Conservation (phyloP, 2,113 vertebrate species). For the Saccopteryx leptura region DNA sequence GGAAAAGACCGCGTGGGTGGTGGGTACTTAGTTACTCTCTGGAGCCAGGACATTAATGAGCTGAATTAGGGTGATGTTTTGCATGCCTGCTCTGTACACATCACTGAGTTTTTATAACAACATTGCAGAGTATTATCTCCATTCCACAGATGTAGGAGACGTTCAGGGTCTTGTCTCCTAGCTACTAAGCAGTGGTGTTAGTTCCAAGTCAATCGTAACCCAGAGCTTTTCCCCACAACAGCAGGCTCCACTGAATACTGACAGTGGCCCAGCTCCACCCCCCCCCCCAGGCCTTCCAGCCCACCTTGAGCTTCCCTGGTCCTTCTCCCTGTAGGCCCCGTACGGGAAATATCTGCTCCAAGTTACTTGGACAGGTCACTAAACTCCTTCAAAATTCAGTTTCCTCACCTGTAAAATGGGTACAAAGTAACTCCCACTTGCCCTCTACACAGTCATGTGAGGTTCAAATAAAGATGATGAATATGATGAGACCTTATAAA, state of each 20-base stretch:
- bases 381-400: not conserved
- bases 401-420: constrained; percentile 16
- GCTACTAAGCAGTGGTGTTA: no score
- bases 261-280: fast-evolving
- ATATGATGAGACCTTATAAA: constrained; percentile 41
- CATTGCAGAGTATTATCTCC: not conserved
- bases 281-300: not conserved
- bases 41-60: not conserved
- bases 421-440: not conserved
- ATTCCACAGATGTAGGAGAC: not conserved
- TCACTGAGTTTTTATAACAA: not conserved
- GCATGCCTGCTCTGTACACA: not conserved
- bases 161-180: not conserved
- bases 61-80: not conserved
- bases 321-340: not conserved
- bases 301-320: not conserved
- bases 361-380: not conserved
- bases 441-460: not conserved
- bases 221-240: not conserved
- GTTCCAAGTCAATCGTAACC: not conserved
- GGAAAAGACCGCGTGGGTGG: not conserved
- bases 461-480: not conserved
- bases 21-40: not conserved
- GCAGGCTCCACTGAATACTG: not conserved
- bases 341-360: not conserved